phyloP scores from a whole-genome alignment of 2,888 invertebrate species.

The Coleophora deauratella region DNA sequence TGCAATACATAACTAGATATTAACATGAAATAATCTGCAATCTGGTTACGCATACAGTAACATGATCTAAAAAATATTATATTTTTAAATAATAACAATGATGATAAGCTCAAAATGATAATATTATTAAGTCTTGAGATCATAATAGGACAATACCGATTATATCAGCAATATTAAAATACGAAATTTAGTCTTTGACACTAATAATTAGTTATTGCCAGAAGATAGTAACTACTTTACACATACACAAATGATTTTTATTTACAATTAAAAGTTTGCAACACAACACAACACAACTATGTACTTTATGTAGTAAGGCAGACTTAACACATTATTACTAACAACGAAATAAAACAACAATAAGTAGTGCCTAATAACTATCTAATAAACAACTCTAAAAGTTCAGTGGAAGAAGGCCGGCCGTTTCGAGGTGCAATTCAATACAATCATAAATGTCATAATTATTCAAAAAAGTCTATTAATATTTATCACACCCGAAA shows the following conservation, averaged over 20 bases:
- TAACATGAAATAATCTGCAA: conserved; percentile 13
- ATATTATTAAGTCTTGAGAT: conserved; percentile 30
- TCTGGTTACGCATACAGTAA: no score
- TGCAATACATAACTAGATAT: conserved; percentile 1
- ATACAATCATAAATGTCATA: no score
- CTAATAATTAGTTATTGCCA: conserved; percentile 27
- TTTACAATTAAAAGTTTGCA: conserved; percentile 4
- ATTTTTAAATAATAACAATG: conserved; percentile 13
- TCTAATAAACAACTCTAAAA: no score
- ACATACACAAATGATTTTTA: conserved; percentile 3
- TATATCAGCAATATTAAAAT: conserved; percentile 27
- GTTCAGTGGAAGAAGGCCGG: no score
- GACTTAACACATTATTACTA: neutral
- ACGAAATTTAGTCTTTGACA: conserved; percentile 26
- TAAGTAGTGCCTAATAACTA: neutral
- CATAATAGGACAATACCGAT: conserved; percentile 34
- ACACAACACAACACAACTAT: conserved; percentile 11
- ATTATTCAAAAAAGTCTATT: no score
- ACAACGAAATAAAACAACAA: neutral
- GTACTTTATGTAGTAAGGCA: conserved; percentile 15
- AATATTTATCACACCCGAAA: no score
- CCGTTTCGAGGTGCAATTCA: no score
- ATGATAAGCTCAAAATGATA: conserved; percentile 6
- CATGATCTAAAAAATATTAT: no score
- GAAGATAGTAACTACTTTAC: conserved; percentile 16